phyloP scores from a whole-genome alignment of 2,888 invertebrate species.

The Amiota minor region DNA sequence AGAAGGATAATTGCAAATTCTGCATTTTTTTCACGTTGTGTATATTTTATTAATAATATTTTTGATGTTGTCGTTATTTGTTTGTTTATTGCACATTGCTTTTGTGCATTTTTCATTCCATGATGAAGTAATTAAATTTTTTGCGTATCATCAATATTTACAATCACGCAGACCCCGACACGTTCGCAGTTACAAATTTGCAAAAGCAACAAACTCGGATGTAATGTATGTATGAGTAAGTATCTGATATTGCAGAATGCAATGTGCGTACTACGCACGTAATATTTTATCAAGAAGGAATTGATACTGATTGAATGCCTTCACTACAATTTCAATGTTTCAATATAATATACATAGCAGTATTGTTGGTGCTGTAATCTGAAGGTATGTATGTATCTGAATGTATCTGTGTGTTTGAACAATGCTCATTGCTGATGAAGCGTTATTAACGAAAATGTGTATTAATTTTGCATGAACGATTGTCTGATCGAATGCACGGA shows the following conservation, averaged over 20 bases:
- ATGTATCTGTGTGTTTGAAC: constrained; percentile 8
- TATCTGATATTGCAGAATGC: constrained; percentile 5
- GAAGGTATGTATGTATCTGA: constrained; percentile 25
- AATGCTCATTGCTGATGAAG: constrained; percentile 44
- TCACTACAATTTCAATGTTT: background rate
- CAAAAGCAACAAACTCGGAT: background rate
- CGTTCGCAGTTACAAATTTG: constrained; percentile 4
- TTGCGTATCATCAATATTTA: constrained; percentile 28
- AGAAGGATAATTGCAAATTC: no score
- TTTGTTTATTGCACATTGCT: background rate
- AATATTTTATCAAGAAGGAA: constrained; percentile 21
- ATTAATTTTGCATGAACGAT: constrained; percentile 58
- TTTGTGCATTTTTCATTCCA: background rate
- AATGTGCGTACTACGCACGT: constrained; percentile 6
- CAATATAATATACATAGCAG: no score
- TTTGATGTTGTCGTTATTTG: background rate
- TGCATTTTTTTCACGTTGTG: background rate
- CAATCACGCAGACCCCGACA: constrained; percentile 4
- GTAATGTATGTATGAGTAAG: background rate
- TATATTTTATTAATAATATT: constrained; percentile 14
- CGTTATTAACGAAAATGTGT: constrained; percentile 59
- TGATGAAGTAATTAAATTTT: constrained; percentile 28
- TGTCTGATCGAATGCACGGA: constrained; percentile 53
- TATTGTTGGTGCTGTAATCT: background rate
- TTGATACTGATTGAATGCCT: constrained; percentile 33